Percentiles rank a stretch among this genome's conserved stretches.
phyloP scores from a whole-genome alignment of 30 jellyfish, hydroid and myxozoan species.

The Catostylus mosaicus region DNA sequence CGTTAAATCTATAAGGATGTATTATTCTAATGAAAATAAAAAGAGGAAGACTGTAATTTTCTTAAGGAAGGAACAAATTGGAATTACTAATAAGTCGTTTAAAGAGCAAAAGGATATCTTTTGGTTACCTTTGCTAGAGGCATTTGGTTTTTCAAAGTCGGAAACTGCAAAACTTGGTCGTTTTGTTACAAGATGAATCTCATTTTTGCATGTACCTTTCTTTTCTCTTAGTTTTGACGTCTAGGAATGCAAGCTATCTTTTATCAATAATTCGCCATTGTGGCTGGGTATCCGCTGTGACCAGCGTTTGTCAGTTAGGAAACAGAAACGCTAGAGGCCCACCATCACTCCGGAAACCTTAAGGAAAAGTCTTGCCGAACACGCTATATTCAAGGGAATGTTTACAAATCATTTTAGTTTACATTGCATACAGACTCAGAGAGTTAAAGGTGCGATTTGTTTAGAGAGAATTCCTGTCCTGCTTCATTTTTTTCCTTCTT shows the following conservation, averaged over 20 bases:
- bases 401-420: constrained; percentile 51
- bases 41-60: background rate
- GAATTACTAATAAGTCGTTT: background rate
- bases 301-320: constrained; percentile 66
- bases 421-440: constrained; percentile 34
- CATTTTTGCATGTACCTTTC: background rate
- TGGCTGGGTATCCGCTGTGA: constrained; percentile 65
- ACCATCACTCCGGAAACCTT: constrained; percentile 76
- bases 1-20: too few species aligned
- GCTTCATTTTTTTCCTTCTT: constrained; percentile 20
- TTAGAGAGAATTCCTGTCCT: constrained; percentile 60
- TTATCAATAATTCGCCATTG: constrained; percentile 35
- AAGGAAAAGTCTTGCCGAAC: constrained; percentile 71
- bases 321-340: constrained; percentile 61
- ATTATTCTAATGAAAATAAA: background rate
- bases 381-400: constrained; percentile 59
- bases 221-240: constrained; percentile 24
- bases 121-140: background rate
- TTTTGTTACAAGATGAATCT: constrained; percentile 7
- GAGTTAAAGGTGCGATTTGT: constrained; percentile 63
- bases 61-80: background rate
- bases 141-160: constrained; percentile 17
- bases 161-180: constrained; percentile 11
- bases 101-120: background rate
- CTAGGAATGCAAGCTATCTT: constrained; percentile 47